These are phyloP conservation scores for Girardinus metallicus DNA, from an alignment of 2,797 vertebrate genomes.

Conservation along the genomic window DNA sequence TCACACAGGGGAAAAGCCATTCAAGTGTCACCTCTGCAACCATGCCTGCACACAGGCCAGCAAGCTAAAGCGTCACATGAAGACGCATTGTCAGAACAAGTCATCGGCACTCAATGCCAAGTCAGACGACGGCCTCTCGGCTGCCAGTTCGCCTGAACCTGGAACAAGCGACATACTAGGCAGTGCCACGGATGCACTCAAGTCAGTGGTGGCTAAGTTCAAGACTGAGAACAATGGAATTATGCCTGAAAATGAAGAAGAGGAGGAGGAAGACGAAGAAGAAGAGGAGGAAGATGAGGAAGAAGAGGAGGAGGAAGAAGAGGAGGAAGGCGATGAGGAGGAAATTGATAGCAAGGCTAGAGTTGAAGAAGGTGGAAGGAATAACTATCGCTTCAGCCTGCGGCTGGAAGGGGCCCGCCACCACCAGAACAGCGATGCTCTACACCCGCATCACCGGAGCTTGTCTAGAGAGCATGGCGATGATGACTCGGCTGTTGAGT, in stretches of 20 bases:
- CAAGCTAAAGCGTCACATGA: conserved; percentile 99
- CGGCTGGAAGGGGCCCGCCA: conserved; percentile 93
- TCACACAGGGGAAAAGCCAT: conserved; percentile 98
- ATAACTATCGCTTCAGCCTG: conserved; percentile 91
- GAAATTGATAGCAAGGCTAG: conserved; percentile 85
- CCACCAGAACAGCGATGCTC: conserved; percentile 93
- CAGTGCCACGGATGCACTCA: conserved; percentile 94
- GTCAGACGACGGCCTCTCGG: conserved; percentile 94
- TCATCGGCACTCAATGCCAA: conserved; percentile 90
- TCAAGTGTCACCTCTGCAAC: conserved; percentile 98
- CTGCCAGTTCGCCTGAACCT: conserved; percentile 93
- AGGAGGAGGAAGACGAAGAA: conserved; percentile 94
- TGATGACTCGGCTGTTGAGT: conserved; percentile 89
- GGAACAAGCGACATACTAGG: conserved; percentile 93
- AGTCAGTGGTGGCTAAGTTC: conserved; percentile 97
- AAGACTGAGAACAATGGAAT: conserved; percentile 93
- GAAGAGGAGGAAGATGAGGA: conserved; percentile 95
- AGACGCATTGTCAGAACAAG: conserved; percentile 96
- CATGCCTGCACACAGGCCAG: conserved; percentile 98
- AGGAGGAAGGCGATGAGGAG: conserved; percentile 88
- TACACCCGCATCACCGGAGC: conserved; percentile 74
- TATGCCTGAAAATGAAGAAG: conserved; percentile 92
- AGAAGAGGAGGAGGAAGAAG: conserved; percentile 88
- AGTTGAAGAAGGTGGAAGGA: conserved; percentile 72
- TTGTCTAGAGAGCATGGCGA: conserved; percentile 86